Conservation (phyloP, 1,140 invertebrate genomes). For the Lepeophtheirus salmonis region DNA sequence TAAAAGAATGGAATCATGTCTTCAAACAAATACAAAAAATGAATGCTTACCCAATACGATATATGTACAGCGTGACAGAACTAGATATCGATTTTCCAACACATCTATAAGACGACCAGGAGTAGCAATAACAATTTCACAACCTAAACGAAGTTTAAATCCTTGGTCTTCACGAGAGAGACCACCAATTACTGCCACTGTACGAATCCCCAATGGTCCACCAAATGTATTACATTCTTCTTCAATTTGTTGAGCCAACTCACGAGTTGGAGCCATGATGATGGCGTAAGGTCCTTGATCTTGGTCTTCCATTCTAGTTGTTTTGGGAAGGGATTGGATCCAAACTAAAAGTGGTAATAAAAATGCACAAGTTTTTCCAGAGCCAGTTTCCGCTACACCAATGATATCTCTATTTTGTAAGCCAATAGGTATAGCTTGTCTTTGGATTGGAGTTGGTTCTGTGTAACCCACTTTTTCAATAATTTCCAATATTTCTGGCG, state of each 20-base stretch:
- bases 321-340: constrained; percentile 95
- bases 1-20: constrained; percentile 29
- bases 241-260: constrained; percentile 98
- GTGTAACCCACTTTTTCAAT: constrained; percentile 90
- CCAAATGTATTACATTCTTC: constrained; percentile 98
- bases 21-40: too few species aligned
- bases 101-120: constrained; percentile 98
- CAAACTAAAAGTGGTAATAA: constrained; percentile 90
- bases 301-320: constrained; percentile 71
- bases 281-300: constrained; percentile 93
- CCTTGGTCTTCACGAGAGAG: constrained; percentile 69
- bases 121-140: constrained; percentile 99
- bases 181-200: constrained; percentile 94
- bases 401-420: constrained; percentile 70
- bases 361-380: constrained; percentile 95
- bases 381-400: constrained; percentile 84
- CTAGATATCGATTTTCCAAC: constrained; percentile 90
- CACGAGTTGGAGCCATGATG: constrained; percentile 92
- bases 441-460: constrained; percentile 96
- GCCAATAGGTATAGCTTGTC: constrained; percentile 97
- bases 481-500: constrained; percentile 77
- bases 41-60: constrained; percentile 35
- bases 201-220: constrained; percentile 74
- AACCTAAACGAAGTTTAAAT: constrained; percentile 82
- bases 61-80: constrained; percentile 72